A percentile compares a stretch with the other conserved stretches of the same genome.
Evolutionary conservation across 1,140 invertebrate genomes (phyloP).

Genomic region (Colletes gigas): DNA sequence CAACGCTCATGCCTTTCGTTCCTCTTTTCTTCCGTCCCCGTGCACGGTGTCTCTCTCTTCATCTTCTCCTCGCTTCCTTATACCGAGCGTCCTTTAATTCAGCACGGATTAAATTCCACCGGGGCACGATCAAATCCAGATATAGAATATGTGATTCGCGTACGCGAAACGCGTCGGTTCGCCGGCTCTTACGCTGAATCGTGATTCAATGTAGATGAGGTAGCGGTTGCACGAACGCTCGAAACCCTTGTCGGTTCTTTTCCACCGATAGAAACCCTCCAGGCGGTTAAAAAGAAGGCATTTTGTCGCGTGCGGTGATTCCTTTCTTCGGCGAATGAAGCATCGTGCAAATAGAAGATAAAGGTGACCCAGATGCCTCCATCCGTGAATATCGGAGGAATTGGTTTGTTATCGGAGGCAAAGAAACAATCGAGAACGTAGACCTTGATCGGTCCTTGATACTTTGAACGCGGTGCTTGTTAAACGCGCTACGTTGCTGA

Average conservation of each 20-base stretch:
- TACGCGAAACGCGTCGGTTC: neutral
- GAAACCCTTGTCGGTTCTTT: neutral
- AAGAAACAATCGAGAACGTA: neutral
- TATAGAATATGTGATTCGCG: neutral
- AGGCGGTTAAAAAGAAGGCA: too few species aligned
- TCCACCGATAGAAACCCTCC: too few species aligned
- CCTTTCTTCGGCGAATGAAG: neutral
- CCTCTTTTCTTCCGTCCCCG: conserved; percentile 9
- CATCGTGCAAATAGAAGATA: neutral
- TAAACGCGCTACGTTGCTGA: neutral
- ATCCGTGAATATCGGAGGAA: neutral
- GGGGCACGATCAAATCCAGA: neutral
- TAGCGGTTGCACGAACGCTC: neutral
- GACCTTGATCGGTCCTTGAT: conserved; percentile 1
- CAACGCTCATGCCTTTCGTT: neutral
- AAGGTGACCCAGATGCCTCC: neutral
- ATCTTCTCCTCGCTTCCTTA: conserved; percentile 5
- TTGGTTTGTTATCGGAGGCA: neutral
- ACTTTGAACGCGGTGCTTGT: neutral
- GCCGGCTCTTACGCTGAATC: neutral
- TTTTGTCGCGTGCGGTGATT: neutral
- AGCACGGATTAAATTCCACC: conserved; percentile 7
- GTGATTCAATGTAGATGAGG: neutral
- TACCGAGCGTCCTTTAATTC: neutral
- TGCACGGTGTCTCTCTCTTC: neutral